Evolutionary conservation across 2,797 vertebrate genomes (phyloP), one percentile per base, ranked within the genome.

Genomic region (Poeciliopsis infans): DNA sequence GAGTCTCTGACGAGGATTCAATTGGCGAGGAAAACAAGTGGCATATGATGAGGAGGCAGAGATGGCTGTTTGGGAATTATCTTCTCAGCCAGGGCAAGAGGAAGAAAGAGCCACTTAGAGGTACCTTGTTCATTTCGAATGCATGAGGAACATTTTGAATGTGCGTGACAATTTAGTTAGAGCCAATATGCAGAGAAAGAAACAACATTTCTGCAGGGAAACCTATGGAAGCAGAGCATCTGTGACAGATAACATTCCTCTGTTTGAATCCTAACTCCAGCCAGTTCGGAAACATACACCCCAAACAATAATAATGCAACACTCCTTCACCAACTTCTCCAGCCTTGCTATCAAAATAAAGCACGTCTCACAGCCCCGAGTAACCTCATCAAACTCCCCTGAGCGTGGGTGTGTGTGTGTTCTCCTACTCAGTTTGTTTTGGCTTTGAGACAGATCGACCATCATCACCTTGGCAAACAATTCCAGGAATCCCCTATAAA

Each of bases 1-100:
- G 95, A 93, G 83, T 71, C 91, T 86, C 96, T 96, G 97, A 97
- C 96, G 96, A 97, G 96, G 95, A 97, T 97, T 97, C 95, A 97
- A 97, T 97, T 95, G 96, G 91, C 90, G 92, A 88, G 93, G 92
- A 95, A 94, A 93, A 94, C 94, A 94, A 95, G 92, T 93, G 92
- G 86, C 83, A 86, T 91, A 83, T 85, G 90, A 90, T 79, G 77
- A 59, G 47, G 80, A 80, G 46, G 39, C 74, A 80, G 76, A 85
- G 87, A 87, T 83, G 86, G 81, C 61, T 83, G 86, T 89, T 89
- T 88, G 88, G 86, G 89, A 93, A 92, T 92, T 87, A 91, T 92
- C 86, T 92, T 91, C 88, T 88, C 87, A 86, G 84, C 82, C 89
- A 85, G 83, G 81, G 83, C 80, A 85, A 71, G 83, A 85, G 85